Percentiles rank a stretch among this genome's conserved stretches.
phyloP scores from a whole-genome alignment of 2,113 vertebrate genomes.

The Rhea pennata region DNA sequence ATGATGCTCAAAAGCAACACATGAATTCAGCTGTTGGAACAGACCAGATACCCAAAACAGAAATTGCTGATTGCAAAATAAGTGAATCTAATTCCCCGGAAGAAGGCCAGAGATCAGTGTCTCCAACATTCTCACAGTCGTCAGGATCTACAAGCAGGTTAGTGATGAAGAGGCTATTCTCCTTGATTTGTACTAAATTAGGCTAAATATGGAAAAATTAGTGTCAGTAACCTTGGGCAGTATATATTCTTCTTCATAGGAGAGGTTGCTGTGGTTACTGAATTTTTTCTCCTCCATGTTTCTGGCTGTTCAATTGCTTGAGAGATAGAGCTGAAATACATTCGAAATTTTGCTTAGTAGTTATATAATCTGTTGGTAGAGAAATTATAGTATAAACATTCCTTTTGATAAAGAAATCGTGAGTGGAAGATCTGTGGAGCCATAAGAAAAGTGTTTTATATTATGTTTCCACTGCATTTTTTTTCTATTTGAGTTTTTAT shows the following conservation, averaged over 20 bases:
- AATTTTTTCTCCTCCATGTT: fast-evolving
- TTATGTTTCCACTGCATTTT: not conserved
- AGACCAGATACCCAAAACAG: not conserved
- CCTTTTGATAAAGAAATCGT: not conserved
- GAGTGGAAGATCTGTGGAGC: not conserved
- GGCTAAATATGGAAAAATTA: fast-evolving
- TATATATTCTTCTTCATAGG: fast-evolving
- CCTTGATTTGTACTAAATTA: fast-evolving
- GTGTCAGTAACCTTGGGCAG: fast-evolving
- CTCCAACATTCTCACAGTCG: not conserved
- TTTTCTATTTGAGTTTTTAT: not conserved
- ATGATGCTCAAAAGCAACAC: not conserved
- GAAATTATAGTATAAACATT: not conserved
- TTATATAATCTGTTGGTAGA: not conserved
- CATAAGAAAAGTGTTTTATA: not conserved
- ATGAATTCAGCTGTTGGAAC: not conserved
- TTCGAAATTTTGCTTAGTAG: not conserved
- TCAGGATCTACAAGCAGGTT: slow-evolving; percentile 72
- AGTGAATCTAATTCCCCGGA: not conserved
- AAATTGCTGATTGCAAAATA: not conserved
- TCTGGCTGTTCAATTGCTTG: not conserved
- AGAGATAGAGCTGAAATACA: not conserved
- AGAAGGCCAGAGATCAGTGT: not conserved
- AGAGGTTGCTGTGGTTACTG: not conserved
- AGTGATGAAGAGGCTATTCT: not conserved